These are phyloP conservation scores for Ophion costatus DNA, from an alignment of 2,888 invertebrate genomes.

Conservation along the genomic window DNA sequence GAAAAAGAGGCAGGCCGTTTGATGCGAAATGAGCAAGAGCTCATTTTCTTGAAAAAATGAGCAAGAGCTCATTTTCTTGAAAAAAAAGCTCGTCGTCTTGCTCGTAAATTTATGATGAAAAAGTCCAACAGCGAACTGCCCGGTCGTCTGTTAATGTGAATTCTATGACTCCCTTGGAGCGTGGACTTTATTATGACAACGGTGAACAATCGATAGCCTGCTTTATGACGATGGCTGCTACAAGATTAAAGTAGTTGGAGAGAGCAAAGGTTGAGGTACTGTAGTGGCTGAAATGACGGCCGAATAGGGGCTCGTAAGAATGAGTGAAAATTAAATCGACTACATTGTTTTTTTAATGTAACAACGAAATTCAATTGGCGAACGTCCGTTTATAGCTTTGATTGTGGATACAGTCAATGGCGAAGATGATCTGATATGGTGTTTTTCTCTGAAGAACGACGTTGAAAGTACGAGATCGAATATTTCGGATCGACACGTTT, in stretches of 20 bases:
- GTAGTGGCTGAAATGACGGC: background rate
- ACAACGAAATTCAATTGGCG: background rate
- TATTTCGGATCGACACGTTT: background rate
- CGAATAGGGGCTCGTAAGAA: background rate
- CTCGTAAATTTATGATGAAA: constrained; percentile 8
- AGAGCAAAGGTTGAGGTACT: background rate
- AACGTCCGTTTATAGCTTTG: background rate
- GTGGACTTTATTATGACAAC: background rate
- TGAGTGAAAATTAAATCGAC: background rate
- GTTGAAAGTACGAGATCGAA: background rate
- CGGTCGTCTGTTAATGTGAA: constrained; percentile 18
- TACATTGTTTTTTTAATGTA: background rate
- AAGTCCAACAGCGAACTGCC: constrained; percentile 10
- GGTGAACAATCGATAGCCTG: background rate
- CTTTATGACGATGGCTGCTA: background rate
- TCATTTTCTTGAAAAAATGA: constrained; percentile 6
- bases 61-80: constrained; percentile 4
- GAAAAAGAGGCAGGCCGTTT: constrained; percentile 30
- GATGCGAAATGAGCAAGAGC: constrained; percentile 33
- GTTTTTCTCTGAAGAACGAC: background rate
- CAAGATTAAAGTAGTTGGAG: constrained; percentile 11
- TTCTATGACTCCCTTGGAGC: constrained; percentile 20
- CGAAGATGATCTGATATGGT: background rate
- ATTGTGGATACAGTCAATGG: too few relatives aligned
- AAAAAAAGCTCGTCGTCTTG: constrained; percentile 1